Conservation (phyloP, 2,113 vertebrate species). For the Albula glossodonta region DNA sequence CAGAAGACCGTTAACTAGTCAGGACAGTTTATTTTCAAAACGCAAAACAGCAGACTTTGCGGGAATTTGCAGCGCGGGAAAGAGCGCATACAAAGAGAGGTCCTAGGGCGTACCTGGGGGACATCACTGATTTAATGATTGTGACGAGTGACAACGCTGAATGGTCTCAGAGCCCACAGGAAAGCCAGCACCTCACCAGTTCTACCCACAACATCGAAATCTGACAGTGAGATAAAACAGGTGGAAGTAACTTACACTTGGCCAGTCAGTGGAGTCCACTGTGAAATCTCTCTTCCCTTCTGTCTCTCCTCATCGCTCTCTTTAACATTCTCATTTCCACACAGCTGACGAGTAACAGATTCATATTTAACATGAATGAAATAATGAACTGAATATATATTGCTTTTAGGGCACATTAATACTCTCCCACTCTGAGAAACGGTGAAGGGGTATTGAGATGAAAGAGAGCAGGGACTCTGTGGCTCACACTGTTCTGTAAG, state of each 20-base stretch:
- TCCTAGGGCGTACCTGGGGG: neutral
- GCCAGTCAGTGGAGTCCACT: neutral
- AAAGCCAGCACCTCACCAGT: neutral
- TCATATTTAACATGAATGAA: neutral
- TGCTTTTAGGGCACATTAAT: neutral
- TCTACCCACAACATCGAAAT: neutral
- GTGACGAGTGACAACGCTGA: neutral
- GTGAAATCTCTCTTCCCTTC: neutral
- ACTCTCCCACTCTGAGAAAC: neutral
- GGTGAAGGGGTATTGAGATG: neutral
- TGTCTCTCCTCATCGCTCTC: neutral
- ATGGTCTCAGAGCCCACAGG: neutral
- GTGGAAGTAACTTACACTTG: neutral
- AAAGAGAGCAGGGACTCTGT: neutral
- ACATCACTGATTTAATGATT: neutral
- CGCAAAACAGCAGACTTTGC: neutral
- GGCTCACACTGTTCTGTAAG: neutral
- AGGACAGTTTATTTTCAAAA: neutral
- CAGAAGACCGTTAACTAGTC: neutral
- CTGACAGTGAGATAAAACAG: slow-evolving; percentile 2
- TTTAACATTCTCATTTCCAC: neutral
- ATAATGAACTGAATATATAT: neutral
- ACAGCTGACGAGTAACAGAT: neutral
- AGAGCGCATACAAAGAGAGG: neutral
- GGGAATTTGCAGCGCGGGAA: neutral